Conservation (phyloP, 2,113 vertebrate species). For the Leptodactylus fuscus region DNA sequence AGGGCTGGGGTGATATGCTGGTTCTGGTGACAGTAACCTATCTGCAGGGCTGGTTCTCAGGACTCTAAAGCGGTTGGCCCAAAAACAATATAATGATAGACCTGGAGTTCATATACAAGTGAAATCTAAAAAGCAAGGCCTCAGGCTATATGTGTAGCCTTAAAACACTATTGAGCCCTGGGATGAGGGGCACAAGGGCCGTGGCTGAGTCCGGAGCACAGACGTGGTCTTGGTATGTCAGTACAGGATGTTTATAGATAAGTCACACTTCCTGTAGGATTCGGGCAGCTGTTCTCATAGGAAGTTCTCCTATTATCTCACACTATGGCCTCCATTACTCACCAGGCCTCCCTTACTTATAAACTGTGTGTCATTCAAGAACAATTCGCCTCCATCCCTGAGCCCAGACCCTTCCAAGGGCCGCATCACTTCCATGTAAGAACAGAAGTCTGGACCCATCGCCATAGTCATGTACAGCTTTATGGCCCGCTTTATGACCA, state of each 20-base stretch:
- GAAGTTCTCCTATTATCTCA: slow-evolving; percentile 18
- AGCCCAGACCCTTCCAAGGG: not conserved
- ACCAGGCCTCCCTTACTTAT: not conserved
- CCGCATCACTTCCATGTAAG: not conserved
- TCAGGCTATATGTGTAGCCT: too few relatives aligned
- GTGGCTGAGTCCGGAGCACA: not conserved
- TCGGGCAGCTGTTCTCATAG: slow-evolving; percentile 27
- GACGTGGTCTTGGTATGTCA: not conserved
- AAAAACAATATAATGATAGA: too few relatives aligned
- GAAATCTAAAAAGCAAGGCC: not conserved
- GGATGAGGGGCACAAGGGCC: not conserved
- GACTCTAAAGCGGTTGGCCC: too few relatives aligned
- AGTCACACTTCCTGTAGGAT: slow-evolving; percentile 38
- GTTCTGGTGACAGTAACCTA: too few relatives aligned
- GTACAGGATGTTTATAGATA: slow-evolving; percentile 50
- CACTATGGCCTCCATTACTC: not conserved
- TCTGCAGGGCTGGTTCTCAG: too few relatives aligned
- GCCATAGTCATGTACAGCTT: not conserved
- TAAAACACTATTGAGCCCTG: not conserved
- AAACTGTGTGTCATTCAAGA: not conserved
- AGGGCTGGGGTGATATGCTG: too few relatives aligned
- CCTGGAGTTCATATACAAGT: too few relatives aligned
- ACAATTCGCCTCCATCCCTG: not conserved
- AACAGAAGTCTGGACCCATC: not conserved
- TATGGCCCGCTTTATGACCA: not conserved